A percentile compares a stretch with the other conserved stretches of the same genome.
Conservation (phyloP, 1,140 invertebrate species). For the Anagrus nilaparvatae region DNA sequence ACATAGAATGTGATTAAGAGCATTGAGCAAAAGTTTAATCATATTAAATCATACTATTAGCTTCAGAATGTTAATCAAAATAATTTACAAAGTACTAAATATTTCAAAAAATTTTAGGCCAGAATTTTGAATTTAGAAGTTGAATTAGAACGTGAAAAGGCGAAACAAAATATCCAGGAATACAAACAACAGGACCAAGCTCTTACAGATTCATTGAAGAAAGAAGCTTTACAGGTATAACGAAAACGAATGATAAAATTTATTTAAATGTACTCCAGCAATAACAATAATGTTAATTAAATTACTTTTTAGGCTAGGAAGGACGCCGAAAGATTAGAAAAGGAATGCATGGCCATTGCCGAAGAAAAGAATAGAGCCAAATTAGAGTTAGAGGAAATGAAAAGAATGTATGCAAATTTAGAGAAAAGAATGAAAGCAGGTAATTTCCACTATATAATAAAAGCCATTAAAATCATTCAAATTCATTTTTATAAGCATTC, state of each 20-base stretch:
- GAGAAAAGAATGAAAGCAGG: constrained; percentile 51
- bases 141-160: constrained; percentile 58
- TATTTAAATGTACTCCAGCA: too few species aligned
- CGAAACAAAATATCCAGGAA: constrained; percentile 36
- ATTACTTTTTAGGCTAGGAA: too few species aligned
- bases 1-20: too few species aligned
- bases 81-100: too few species aligned
- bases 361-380: constrained; percentile 66
- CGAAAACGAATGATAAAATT: too few species aligned
- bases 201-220: constrained; percentile 50
- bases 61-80: constrained; percentile 10
- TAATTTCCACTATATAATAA: too few species aligned
- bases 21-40: too few species aligned
- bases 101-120: constrained; percentile 46
- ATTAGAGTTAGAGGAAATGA: constrained; percentile 68
- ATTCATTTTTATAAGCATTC: constrained; percentile 1
- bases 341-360: constrained; percentile 61
- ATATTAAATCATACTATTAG: too few species aligned
- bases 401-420: constrained; percentile 60
- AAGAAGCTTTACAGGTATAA: constrained; percentile 63
- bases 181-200: constrained; percentile 51
- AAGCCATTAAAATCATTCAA: constrained; percentile 3
- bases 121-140: constrained; percentile 69
- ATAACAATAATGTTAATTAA: too few species aligned
- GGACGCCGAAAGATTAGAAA: constrained; percentile 67